Conservation (phyloP, 1,140 invertebrate species). For the Lepidurus apus region DNA sequence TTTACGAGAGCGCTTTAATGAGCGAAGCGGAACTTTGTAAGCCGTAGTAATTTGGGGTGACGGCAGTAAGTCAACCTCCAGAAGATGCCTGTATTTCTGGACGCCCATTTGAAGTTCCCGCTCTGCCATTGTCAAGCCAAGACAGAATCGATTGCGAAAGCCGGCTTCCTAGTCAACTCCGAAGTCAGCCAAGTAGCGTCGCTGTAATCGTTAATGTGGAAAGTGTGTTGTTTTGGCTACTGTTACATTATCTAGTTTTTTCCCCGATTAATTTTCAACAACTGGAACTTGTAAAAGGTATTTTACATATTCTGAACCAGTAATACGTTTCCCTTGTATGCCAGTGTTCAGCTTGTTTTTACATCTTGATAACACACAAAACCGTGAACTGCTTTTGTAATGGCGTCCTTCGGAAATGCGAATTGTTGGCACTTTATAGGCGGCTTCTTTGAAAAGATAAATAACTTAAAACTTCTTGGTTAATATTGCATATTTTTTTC, state of each 20-base stretch:
- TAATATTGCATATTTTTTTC: not conserved
- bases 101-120: not conserved
- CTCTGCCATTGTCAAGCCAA: not conserved
- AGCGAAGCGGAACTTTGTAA: not conserved
- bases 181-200: conserved; percentile 17
- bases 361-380: not conserved
- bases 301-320: not conserved
- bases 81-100: not conserved
- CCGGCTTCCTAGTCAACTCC: not conserved
- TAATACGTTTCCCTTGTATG: not conserved
- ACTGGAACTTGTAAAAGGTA: not conserved
- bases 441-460: not conserved
- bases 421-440: not conserved
- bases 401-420: conserved; percentile 9
- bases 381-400: conserved; percentile 1
- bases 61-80: not conserved
- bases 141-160: not conserved
- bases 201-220: conserved; percentile 19
- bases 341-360: not conserved
- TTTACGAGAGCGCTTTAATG: not conserved
- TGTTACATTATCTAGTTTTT: not conserved
- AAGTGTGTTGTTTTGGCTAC: not conserved
- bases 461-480: not conserved
- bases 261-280: not conserved
- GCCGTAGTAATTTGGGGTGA: not conserved